These are phyloP conservation scores for Dexiosoma caninum DNA, from an alignment of 2,888 invertebrate genomes.

Conservation along the genomic window DNA sequence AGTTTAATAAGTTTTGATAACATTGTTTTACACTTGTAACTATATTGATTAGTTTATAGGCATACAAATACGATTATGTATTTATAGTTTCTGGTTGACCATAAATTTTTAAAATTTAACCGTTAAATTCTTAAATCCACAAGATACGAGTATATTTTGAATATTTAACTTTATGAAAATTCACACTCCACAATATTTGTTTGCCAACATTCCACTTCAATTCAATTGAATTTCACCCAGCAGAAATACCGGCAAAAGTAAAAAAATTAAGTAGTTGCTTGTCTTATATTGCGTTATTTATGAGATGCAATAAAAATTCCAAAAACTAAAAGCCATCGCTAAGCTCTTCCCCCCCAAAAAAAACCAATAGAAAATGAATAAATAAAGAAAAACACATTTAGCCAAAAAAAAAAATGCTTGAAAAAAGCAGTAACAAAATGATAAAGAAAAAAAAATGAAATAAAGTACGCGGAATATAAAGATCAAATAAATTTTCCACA, in stretches of 20 bases:
- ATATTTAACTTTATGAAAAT: not conserved
- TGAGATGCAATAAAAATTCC: slow-evolving; percentile 66
- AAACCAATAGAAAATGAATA: slow-evolving; percentile 11
- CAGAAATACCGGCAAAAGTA: not conserved
- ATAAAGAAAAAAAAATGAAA: not conserved
- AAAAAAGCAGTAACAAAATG: slow-evolving; percentile 2
- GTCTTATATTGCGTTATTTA: slow-evolving; percentile 66
- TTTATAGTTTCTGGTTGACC: no score
- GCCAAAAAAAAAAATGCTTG: not conserved
- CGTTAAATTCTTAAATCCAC: no score
- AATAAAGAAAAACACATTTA: slow-evolving; percentile 27
- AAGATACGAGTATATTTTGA: no score
- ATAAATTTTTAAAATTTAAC: no score
- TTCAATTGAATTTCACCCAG: slow-evolving; percentile 33
- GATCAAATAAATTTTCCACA: slow-evolving; percentile 64
- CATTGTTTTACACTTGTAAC: no score
- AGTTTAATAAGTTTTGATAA: no score
- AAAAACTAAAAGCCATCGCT: slow-evolving; percentile 23
- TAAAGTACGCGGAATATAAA: slow-evolving; percentile 53
- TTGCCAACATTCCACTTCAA: not conserved
- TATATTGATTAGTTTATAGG: no score
- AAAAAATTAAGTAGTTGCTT: slow-evolving; percentile 56
- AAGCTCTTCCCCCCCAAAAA: slow-evolving; percentile 25
- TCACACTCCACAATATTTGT: not conserved
- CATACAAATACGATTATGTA: no score